Base-by-base conservation (phyloP, 2,113 vertebrate species). In the Phalacrocorax carbo region DNA sequence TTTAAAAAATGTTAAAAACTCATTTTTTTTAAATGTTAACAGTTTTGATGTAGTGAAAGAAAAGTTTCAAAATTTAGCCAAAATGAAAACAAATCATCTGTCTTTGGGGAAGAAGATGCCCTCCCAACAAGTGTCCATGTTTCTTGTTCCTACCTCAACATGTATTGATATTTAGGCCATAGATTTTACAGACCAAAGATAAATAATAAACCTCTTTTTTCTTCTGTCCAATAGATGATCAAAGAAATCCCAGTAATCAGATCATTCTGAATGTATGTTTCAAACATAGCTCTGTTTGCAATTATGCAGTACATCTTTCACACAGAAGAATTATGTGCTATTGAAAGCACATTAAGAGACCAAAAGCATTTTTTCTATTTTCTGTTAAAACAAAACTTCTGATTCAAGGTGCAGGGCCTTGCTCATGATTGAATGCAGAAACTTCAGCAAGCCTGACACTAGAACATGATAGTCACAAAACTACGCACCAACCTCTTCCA, bases 401-500 rank as follows among this genome's bases (percentile, higher is more conserved):
- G 51, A 87, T 58, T 5, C 13, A 70, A 30, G 16, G 17, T 54
- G 1, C 7, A 54, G 7, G 22, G 9, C 12, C 16, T 80, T 49
- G 23, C 5, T 15, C 7, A 40, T 44, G 38, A 13, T 18, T 61
- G 2, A 10, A 21, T 16, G 2, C 18, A 80, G 14, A 15, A 5
- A 87, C 34, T 55, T 77, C 26, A 20, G 27, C 26, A 49, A 55
- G 27, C 27, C n/a, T 71, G 44, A 90, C 9, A 15, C 30, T 29
- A 71, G 46, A 70, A 38, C 15, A 55, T 5, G 10, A 76, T 8
- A 42, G 9, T 13, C 3, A 6, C n/a, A 65, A 64, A 80, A 9
- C 2, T 46, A 9, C 5, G 3, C 7, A 40, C 4, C 0, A 4
- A 21, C 19, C 10, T n/a, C 15, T 65, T 75, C 17, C n/a, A 70